Base-by-base conservation (phyloP, 2,888 invertebrate genomes). In the Amphipyra tragopoginis region DNA sequence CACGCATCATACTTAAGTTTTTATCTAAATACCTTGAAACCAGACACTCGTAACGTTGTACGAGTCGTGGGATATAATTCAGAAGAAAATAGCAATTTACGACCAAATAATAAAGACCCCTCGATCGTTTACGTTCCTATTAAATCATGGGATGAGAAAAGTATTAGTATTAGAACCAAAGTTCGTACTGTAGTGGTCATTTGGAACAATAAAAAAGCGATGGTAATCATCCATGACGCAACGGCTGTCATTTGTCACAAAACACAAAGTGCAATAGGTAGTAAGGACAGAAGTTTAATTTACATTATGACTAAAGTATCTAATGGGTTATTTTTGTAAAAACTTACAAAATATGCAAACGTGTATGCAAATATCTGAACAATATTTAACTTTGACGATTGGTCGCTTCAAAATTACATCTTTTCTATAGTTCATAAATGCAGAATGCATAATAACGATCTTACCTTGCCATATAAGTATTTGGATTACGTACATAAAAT, bases 1-100 rank as follows among this genome's bases (percentile, higher is more conserved):
- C 84, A 80, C 83, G 79, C 77, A 78, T 80, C 70, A 62, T 62
- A 68, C 72, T 81, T 77, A 58, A 72, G 57, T 83, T 84, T 82
- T 82, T 83, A 75, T 75, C 51, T 55, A 56, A 72, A 76, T 78
- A 78, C 83, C 83, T 85, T 85, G 84, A 80, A 76, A 77, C 57
- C 71, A 75, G 66, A 76, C 70, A 56, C 51, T 63, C 70, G 66
- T 72, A 58, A 77, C 72, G 63, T 60, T 6, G 54, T 56, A 58
- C 63, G 62, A 69, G 55, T 72, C 78, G 79, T 82, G 80, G 70
- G 82, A 72, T 72, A 44, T 68, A 57, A 69, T 61, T 73, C 47
- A 56, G 51, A 70, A 79, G 65, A 69, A 58, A 69, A 69, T 53
- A 57, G 60, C 60, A 45, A 64, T 58, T 67, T 13, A 13, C 13